Evolutionary conservation across 2,888 invertebrate species (phyloP).

Genomic region (Taenaris catops): DNA sequence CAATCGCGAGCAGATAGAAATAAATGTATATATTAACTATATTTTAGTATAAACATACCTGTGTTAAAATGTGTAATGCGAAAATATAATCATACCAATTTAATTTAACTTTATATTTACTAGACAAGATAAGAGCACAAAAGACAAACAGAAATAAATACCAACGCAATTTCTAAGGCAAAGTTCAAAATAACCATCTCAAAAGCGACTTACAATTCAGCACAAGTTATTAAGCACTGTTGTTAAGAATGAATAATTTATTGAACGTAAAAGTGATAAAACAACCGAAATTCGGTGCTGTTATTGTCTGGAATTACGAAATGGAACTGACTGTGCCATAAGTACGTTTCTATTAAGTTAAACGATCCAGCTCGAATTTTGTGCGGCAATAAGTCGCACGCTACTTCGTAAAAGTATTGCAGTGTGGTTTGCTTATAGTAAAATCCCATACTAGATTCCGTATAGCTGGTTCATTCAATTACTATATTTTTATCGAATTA

Average conservation of each 20-base stretch:
- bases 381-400: constrained; percentile 40
- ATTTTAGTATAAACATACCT: too few species aligned
- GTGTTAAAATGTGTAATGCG: too few species aligned
- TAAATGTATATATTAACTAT: too few species aligned
- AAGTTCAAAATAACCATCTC: constrained; percentile 22
- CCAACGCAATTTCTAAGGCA: constrained; percentile 20
- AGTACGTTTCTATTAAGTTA: constrained; percentile 42
- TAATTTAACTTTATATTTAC: too few species aligned
- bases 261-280: constrained; percentile 23
- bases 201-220: constrained; percentile 21
- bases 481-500: too few species aligned
- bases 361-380: constrained; percentile 56
- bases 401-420: constrained; percentile 16
- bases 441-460: too few species aligned
- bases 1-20: too few species aligned
- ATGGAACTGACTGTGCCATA: constrained; percentile 25
- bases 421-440: too few species aligned
- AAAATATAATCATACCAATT: too few species aligned
- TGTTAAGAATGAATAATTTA: constrained; percentile 26
- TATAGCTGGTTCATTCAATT: too few species aligned
- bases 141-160: constrained; percentile 20
- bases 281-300: constrained; percentile 11
- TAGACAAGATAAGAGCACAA: too few species aligned
- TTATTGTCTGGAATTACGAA: constrained; percentile 36
- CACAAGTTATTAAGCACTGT: constrained; percentile 21